Conservation (phyloP, 2,888 invertebrate genomes). For the Diabrotica balteata region DNA sequence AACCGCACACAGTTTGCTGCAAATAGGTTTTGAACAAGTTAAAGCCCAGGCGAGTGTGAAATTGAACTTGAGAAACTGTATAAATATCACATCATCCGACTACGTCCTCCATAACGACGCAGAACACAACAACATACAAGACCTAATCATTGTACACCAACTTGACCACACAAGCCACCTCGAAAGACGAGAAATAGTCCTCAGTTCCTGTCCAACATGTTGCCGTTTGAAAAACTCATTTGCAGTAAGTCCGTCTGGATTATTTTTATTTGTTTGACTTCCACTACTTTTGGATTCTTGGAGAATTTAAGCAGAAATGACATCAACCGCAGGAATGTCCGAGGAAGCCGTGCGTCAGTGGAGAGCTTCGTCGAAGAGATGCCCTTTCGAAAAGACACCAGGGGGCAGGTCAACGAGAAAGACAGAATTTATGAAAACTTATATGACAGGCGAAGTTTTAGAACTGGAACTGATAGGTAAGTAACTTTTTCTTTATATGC, state of each 20-base stretch:
- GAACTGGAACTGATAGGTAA: constrained; percentile 32
- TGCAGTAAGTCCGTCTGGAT: constrained; percentile 32
- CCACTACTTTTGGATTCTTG: constrained; percentile 30
- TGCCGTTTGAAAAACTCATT: constrained; percentile 30
- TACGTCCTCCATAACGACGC: constrained; percentile 24
- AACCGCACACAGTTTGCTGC: constrained; percentile 37
- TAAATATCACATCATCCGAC: constrained; percentile 27
- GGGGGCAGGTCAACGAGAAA: constrained; percentile 25
- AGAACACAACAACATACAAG: constrained; percentile 26
- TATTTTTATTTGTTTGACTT: constrained; percentile 31
- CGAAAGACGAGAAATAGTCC: not conserved
- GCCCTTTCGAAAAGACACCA: constrained; percentile 20
- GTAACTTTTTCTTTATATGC: not conserved
- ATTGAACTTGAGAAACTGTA: constrained; percentile 31
- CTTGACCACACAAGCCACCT: constrained; percentile 37
- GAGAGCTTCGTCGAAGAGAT: constrained; percentile 21
- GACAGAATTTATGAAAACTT: constrained; percentile 33
- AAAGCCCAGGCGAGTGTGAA: constrained; percentile 32
- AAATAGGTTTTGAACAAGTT: constrained; percentile 36
- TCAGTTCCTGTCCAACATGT: constrained; percentile 24
- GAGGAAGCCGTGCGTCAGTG: constrained; percentile 14
- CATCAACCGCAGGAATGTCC: constrained; percentile 13
- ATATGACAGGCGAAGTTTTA: constrained; percentile 36
- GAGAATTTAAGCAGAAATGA: constrained; percentile 17
- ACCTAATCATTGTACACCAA: constrained; percentile 26